These are phyloP conservation scores for Zele albiditarsus DNA, from an alignment of 2,888 invertebrate genomes.

Conservation along the genomic window DNA sequence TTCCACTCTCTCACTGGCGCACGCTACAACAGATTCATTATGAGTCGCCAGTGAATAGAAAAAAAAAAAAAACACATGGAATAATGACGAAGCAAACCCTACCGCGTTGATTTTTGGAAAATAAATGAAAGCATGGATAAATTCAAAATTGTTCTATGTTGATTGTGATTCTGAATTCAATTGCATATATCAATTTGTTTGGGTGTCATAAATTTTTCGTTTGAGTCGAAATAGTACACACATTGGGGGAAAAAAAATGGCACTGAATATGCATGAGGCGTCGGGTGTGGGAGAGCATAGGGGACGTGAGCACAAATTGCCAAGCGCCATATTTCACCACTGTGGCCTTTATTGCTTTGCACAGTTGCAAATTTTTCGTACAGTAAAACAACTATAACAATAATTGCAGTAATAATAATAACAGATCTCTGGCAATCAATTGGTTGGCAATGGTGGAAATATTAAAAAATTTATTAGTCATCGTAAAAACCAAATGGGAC, in stretches of 20 bases:
- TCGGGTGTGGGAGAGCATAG: neutral
- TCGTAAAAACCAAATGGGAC: neutral
- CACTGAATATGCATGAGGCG: slow-evolving; percentile 19
- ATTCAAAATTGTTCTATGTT: neutral
- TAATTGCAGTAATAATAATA: neutral
- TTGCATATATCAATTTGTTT: slow-evolving; percentile 4
- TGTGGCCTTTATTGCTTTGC: slow-evolving; percentile 1
- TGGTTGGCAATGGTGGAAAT: neutral
- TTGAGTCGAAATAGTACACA: neutral
- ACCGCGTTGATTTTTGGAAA: neutral
- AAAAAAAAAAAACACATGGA: too few species aligned
- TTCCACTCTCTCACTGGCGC: too few species aligned
- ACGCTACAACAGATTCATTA: too few species aligned
- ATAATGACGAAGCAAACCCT: too few species aligned
- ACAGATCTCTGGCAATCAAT: neutral
- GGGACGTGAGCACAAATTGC: slow-evolving; percentile 21
- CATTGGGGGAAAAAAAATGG: neutral
- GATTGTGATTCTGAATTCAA: neutral
- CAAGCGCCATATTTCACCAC: slow-evolving; percentile 22
- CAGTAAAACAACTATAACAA: neutral
- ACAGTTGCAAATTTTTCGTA: slow-evolving; percentile 8
- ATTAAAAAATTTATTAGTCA: neutral
- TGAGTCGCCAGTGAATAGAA: too few species aligned
- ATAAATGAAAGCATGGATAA: neutral
- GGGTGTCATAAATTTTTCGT: neutral